Conservation (phyloP, 2,888 invertebrate genomes). For the Rhagophthalmus giganteus region DNA sequence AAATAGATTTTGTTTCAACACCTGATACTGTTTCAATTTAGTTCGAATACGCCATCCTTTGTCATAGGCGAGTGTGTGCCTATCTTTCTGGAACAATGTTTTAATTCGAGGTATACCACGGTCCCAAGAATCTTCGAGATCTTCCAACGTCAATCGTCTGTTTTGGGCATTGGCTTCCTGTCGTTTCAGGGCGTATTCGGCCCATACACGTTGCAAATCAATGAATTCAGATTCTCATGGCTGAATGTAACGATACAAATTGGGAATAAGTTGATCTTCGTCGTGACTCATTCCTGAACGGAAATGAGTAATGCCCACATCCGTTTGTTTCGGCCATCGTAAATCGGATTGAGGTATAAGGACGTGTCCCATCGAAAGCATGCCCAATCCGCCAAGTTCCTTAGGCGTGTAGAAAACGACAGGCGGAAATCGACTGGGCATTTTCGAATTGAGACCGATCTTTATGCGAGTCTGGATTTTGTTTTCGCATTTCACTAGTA, state of each 20-base stretch:
- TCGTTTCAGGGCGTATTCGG: slow-evolving; percentile 96
- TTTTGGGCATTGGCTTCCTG: slow-evolving; percentile 99
- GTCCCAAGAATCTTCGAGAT: slow-evolving; percentile 99
- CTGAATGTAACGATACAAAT: slow-evolving; percentile 97
- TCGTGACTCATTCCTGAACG: slow-evolving; percentile 99
- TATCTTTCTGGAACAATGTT: slow-evolving; percentile 98
- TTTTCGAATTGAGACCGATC: slow-evolving; percentile 99
- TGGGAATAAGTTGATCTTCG: slow-evolving; percentile 98
- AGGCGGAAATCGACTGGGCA: slow-evolving; percentile 99
- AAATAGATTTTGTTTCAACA: slow-evolving; percentile 99
- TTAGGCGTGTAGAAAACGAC: slow-evolving; percentile 99
- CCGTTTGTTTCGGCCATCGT: slow-evolving; percentile 99
- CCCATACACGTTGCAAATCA: slow-evolving; percentile 99
- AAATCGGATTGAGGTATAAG: slow-evolving; percentile 94
- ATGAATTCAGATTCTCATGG: slow-evolving; percentile 99
- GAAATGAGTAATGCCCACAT: slow-evolving; percentile 99
- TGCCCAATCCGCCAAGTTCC: slow-evolving; percentile 95
- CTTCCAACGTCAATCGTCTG: slow-evolving; percentile 93
- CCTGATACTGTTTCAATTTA: slow-evolving; percentile 99
- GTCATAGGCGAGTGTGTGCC: slow-evolving; percentile 98
- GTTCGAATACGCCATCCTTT: slow-evolving; percentile 99
- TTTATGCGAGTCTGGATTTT: slow-evolving; percentile 99
- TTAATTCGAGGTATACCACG: slow-evolving; percentile 98
- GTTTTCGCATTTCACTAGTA: slow-evolving; percentile 98
- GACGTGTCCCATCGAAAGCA: slow-evolving; percentile 99